These are phyloP conservation scores for Allenopithecus nigroviridis DNA, from an alignment of 2,797 vertebrate genomes.

Conservation along the genomic window DNA sequence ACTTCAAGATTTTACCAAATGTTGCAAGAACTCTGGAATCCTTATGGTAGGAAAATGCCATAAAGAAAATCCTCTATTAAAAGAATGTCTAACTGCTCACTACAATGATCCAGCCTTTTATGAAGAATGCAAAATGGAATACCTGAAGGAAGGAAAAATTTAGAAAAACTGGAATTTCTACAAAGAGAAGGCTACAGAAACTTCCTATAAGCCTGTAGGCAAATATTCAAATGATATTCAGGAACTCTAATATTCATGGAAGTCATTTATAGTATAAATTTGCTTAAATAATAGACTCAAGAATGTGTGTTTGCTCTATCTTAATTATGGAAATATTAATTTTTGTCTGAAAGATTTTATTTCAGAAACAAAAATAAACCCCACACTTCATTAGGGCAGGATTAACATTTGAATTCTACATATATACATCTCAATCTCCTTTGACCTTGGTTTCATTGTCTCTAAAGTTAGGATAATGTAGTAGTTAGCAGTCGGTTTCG, in stretches of 20 bases:
- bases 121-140: not conserved
- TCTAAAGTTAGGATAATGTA: not conserved
- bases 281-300: not conserved
- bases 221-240: not conserved
- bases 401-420: not conserved
- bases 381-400: not conserved
- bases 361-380: not conserved
- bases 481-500: not conserved
- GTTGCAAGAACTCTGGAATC: not conserved
- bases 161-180: not conserved
- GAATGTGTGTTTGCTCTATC: not conserved
- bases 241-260: not conserved
- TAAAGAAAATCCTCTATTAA: not conserved
- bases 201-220: not conserved
- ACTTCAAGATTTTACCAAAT: conserved; percentile 84
- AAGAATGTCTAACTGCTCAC: not conserved
- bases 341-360: not conserved
- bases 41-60: not conserved
- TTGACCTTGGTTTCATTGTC: not conserved
- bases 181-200: not conserved
- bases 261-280: not conserved
- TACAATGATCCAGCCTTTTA: not conserved
- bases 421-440: not conserved
- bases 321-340: not conserved
- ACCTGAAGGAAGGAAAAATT: not conserved